Percentiles rank a stretch among this genome's conserved stretches.
Conservation (phyloP, 37 sponge, comb jelly and placozoan species). For the Diacarnus erythraeanus region DNA sequence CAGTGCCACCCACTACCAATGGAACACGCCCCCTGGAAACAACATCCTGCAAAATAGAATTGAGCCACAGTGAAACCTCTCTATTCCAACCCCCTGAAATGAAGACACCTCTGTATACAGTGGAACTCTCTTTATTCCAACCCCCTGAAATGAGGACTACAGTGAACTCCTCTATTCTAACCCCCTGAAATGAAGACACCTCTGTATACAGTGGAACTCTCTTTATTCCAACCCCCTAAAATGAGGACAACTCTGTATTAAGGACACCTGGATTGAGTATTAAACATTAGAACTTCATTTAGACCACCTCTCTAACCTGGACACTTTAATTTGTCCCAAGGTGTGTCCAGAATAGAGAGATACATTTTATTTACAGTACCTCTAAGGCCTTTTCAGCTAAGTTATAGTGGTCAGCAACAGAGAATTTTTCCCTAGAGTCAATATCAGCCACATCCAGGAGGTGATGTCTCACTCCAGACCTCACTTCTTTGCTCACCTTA, state of each 20-base stretch:
- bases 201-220: too few relatives aligned
- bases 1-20: constrained; percentile 95
- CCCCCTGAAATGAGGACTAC: too few relatives aligned
- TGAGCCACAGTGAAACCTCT: not conserved
- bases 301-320: too few relatives aligned
- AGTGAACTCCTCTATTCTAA: too few relatives aligned
- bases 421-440: constrained; percentile 22
- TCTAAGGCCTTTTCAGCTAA: constrained; percentile 46
- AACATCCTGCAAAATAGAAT: constrained; percentile 43
- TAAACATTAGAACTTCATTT: not conserved
- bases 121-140: not conserved
- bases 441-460: constrained; percentile 62
- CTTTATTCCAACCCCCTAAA: too few relatives aligned
- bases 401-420: constrained; percentile 49
- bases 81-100: too few relatives aligned
- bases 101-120: too few relatives aligned
- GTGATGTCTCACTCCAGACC: constrained; percentile 50
- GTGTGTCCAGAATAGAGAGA: not conserved
- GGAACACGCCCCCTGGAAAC: constrained; percentile 71
- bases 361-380: constrained; percentile 7
- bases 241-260: too few relatives aligned
- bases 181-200: too few relatives aligned
- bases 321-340: too few relatives aligned
- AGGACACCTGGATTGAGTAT: not conserved
- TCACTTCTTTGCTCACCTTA: constrained; percentile 31